phyloP scores from a whole-genome alignment of 2,888 invertebrate genomes.

The Megastigmus dorsalis region DNA sequence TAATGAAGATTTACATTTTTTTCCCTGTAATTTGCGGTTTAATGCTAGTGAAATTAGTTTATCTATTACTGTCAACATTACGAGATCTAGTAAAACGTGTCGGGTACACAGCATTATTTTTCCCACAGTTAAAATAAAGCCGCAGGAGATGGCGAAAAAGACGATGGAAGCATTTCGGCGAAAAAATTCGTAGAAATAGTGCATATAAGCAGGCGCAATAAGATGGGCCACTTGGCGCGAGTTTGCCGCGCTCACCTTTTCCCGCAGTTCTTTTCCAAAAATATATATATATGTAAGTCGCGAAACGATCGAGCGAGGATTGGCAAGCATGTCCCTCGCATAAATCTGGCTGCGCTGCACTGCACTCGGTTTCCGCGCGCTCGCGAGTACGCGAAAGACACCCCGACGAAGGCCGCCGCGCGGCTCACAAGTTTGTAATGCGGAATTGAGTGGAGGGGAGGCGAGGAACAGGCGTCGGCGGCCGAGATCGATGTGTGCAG shows the following conservation, averaged over 20 bases:
- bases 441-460: slow-evolving; percentile 41
- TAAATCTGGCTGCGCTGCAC: no score
- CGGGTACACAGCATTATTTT: no score
- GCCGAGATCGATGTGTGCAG: no score
- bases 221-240: slow-evolving; percentile 1
- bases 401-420: slow-evolving; percentile 46
- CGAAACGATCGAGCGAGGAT: slow-evolving; percentile 62
- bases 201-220: slow-evolving; percentile 10
- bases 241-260: background rate
- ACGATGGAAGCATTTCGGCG: no score
- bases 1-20: no score
- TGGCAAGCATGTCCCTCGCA: slow-evolving; percentile 65
- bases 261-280: slow-evolving; percentile 52
- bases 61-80: no score
- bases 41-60: no score
- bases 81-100: no score
- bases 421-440: slow-evolving; percentile 65
- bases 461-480: slow-evolving; percentile 43
- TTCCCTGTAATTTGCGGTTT: no score
- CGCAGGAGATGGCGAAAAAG: no score
- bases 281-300: slow-evolving; percentile 63
- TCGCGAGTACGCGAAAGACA: no score
- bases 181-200: slow-evolving; percentile 25
- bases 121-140: no score
- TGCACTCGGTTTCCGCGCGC: slow-evolving; percentile 61